Conservation (phyloP, 2,113 vertebrate genomes). For the Chaetops frenatus region DNA sequence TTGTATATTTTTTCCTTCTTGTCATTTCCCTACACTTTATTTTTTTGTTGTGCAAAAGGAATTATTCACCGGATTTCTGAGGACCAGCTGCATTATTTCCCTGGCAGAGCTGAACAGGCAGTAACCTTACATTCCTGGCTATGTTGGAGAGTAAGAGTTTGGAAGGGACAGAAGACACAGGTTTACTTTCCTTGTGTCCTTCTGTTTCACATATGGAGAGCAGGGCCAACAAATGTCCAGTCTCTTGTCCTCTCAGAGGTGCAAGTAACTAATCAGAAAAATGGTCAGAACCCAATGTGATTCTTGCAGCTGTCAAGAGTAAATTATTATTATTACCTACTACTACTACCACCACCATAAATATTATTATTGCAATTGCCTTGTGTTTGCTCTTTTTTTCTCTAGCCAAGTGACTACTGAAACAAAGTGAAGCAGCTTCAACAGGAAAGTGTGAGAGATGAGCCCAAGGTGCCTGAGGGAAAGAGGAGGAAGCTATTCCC, state of each 20-base stretch:
- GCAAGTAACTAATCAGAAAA: neutral
- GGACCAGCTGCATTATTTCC: rapidly evolving
- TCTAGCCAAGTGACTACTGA: neutral
- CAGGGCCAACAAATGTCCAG: neutral
- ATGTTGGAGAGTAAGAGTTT: neutral
- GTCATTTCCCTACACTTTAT: neutral
- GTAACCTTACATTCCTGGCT: neutral
- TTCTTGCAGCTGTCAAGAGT: neutral
- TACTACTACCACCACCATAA: neutral
- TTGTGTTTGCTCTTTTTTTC: neutral
- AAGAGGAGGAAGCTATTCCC: neutral
- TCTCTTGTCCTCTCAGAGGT: neutral
- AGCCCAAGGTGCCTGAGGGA: neutral
- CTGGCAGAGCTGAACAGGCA: neutral
- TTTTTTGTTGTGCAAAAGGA: neutral
- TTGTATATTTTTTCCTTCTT: neutral
- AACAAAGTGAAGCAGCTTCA: neutral
- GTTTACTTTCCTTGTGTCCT: neutral
- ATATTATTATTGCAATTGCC: neutral
- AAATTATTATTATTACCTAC: rapidly evolving
- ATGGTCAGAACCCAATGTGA: neutral
- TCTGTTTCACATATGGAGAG: neutral
- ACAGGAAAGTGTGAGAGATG: neutral
- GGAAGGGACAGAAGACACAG: neutral
- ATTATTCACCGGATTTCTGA: neutral